Base-by-base conservation (phyloP, 2,797 vertebrate genomes). In the Mustela erminea region DNA sequence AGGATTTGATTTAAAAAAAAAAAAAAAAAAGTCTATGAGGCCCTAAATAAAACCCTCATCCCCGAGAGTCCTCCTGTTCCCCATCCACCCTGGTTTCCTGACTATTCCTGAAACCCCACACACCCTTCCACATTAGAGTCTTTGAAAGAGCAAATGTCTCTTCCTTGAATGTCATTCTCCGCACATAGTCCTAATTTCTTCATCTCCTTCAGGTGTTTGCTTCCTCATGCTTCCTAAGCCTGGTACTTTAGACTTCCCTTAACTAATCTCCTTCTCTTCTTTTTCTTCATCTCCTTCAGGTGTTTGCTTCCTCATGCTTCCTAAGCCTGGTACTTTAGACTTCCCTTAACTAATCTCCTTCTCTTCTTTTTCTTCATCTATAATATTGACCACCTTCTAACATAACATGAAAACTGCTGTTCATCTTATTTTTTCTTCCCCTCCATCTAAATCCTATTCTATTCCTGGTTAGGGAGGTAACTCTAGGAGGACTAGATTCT, bases 11-110 rank as follows among this genome's bases (percentile, higher is more conserved):
- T 58, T 3, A 10, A 11, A 58, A 58, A 17, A 32, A 18, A 60
- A 49, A 10, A 11, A 58, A 58, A 17, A 32, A 18, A 60, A 49
- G 17, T 38, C 25, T 64, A 4, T 0, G 23, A 56, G 14, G n/a
- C 9, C 35, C n/a, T 70, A 6, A 14, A 11, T 27, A 2, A 8
- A 0, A 38, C 8, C 10, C 1, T 64, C 2, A 3, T 2, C 14
- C 62, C 2, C 4, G 35, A 27, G 11, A 43, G 18, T 29, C 58
- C n/a, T 46, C 3, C 70, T 83, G 2, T 5, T 27, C n/a, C 56
- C 27, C 17, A 18, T 3, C 5, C 5, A 11, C 11, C 17, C 13
- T 70, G 23, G 15, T 9, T 38, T 77, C 43, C 25, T 14, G 32
- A 7, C 41, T 60, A 1, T 18, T 49, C 2, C 21, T 64, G 62